Percentiles rank a stretch among this genome's conserved stretches.
Conservation (phyloP, 2,113 vertebrate species). For the Pterocles burchelli region DNA sequence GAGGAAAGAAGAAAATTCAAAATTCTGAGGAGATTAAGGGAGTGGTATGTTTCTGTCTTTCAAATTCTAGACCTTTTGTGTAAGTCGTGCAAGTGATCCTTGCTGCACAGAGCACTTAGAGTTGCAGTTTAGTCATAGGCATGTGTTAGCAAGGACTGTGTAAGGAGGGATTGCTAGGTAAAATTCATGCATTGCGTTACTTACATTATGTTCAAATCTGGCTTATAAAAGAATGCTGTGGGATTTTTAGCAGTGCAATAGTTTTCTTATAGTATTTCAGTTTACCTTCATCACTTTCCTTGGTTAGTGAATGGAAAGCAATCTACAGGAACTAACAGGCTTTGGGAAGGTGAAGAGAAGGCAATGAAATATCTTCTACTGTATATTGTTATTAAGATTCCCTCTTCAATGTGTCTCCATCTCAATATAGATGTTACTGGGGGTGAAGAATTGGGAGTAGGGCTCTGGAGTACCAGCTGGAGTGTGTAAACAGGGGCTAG, state of each 20-base stretch:
- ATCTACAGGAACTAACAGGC: neutral
- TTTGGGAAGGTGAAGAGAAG: neutral
- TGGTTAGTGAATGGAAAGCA: neutral
- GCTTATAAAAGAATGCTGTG: neutral
- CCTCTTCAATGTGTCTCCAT: neutral
- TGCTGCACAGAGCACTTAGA: accelerated
- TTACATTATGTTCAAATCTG: neutral
- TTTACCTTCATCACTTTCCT: neutral
- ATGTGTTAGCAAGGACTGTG: neutral
- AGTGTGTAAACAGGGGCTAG: slow-evolving; percentile 4
- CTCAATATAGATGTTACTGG: slow-evolving; percentile 18
- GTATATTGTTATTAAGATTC: neutral
- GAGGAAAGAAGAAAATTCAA: neutral
- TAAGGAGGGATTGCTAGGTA: neutral
- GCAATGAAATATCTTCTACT: neutral
- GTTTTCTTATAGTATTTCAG: neutral
- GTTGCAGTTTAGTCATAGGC: neutral
- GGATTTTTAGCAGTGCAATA: neutral
- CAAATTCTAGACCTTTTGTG: neutral
- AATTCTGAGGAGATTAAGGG: neutral
- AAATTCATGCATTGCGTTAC: neutral
- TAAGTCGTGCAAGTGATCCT: neutral
- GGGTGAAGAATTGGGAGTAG: neutral
- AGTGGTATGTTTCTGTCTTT: neutral
- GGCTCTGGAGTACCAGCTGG: slow-evolving; percentile 6